Percentiles rank a stretch among this genome's conserved stretches.
Evolutionary conservation across 2,113 vertebrate species (phyloP).

Genomic region (Ceyx margarethae): DNA sequence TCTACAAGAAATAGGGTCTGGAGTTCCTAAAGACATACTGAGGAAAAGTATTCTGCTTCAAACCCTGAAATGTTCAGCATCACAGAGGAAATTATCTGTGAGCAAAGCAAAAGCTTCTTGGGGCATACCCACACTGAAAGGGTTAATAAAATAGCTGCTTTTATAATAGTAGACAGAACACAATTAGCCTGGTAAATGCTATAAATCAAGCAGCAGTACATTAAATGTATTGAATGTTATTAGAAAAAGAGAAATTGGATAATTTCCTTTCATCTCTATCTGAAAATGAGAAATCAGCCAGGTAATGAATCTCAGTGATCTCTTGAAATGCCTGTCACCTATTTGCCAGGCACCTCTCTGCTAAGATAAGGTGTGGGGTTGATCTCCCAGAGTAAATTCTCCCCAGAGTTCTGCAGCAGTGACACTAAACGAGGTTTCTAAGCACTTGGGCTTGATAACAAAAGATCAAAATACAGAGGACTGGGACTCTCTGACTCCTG

Average conservation of each 20-base stretch:
- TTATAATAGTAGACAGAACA: slow-evolving; percentile 11
- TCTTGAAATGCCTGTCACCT: slow-evolving; percentile 60
- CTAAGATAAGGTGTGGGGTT: slow-evolving; percentile 39
- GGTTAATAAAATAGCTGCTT: slow-evolving; percentile 35
- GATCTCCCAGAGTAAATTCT: slow-evolving; percentile 23
- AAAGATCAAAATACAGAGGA: neutral
- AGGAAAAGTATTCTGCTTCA: neutral
- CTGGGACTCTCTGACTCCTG: neutral
- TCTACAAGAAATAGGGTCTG: neutral
- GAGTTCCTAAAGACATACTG: neutral
- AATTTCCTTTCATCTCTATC: slow-evolving; percentile 74
- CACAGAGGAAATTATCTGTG: neutral
- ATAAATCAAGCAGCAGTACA: slow-evolving; percentile 66
- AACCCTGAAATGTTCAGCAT: neutral
- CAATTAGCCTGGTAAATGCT: slow-evolving; percentile 32
- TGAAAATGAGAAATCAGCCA: slow-evolving; percentile 72
- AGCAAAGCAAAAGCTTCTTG: neutral
- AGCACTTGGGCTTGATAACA: neutral
- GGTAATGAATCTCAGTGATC: slow-evolving; percentile 69
- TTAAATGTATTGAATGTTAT: slow-evolving; percentile 61
- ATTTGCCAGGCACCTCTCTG: slow-evolving; percentile 46
- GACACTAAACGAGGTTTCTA: slow-evolving; percentile 16
- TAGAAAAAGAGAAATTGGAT: slow-evolving; percentile 72
- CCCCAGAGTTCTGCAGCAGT: neutral
- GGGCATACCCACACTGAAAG: neutral